Conservation (phyloP, 2,888 invertebrate species). For the Prosapia bicincta region DNA sequence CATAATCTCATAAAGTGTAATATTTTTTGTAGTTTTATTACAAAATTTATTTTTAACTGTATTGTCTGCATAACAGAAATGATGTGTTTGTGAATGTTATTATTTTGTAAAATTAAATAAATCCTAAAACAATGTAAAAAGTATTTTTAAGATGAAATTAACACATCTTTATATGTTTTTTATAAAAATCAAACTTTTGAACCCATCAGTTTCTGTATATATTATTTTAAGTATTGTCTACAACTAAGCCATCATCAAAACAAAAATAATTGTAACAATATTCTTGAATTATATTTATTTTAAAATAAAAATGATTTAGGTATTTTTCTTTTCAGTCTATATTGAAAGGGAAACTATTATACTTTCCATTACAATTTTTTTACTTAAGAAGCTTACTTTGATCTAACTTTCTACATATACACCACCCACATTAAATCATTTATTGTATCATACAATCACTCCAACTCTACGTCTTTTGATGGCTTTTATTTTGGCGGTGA, state of each 20-base stretch:
- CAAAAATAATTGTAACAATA: neutral
- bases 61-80: neutral
- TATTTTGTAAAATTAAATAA: neutral
- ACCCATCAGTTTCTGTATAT: neutral
- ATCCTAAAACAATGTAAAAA: neutral
- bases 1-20: neutral
- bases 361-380: too few species aligned
- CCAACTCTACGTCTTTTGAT: too few species aligned
- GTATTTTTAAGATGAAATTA: neutral
- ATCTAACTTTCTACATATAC: too few species aligned
- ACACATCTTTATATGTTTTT: neutral
- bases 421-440: too few species aligned
- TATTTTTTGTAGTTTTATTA: neutral
- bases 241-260: neutral
- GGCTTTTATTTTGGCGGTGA: too few species aligned
- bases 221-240: neutral
- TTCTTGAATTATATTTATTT: neutral
- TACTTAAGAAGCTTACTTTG: too few species aligned
- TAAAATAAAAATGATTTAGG: neutral
- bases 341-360: too few species aligned
- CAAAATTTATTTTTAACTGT: neutral
- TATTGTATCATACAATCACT: too few species aligned
- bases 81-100: neutral
- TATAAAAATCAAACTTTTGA: too few species aligned
- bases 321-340: too few species aligned